A percentile compares a stretch with the other conserved stretches of the same genome.
Evolutionary conservation across 64 coral and sea anemone species (phyloP).

Genomic region (Montipora cactus): DNA sequence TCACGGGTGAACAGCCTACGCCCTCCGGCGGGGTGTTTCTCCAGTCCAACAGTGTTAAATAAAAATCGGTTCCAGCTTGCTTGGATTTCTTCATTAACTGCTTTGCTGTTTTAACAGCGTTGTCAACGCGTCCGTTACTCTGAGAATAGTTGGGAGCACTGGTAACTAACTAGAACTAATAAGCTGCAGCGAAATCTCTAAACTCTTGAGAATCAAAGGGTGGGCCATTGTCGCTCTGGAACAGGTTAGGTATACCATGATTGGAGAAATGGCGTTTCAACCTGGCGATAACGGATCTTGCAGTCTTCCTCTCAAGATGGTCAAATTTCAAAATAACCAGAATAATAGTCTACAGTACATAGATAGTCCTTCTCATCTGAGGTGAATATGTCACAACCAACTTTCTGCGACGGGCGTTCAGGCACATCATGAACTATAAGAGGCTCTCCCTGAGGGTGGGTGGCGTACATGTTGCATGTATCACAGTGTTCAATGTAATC

Average conservation of each 20-base stretch:
- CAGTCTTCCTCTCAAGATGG: slow-evolving; percentile 33
- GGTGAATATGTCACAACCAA: slow-evolving; percentile 53
- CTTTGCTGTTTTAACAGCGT: too few species aligned
- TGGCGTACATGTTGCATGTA: slow-evolving; percentile 17
- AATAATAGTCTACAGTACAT: background rate
- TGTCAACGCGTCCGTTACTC: too few species aligned
- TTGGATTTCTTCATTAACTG: too few species aligned
- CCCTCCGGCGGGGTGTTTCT: too few species aligned
- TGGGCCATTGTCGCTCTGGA: too few species aligned
- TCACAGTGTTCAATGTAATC: slow-evolving; percentile 21
- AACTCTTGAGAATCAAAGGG: too few species aligned
- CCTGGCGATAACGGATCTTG: background rate
- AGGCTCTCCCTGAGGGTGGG: background rate
- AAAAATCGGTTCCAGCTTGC: too few species aligned
- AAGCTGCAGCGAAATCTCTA: background rate
- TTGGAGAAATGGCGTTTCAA: too few species aligned
- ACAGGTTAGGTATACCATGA: too few species aligned
- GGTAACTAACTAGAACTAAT: slow-evolving; percentile 7
- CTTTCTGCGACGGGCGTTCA: slow-evolving; percentile 3
- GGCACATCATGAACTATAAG: slow-evolving; percentile 14
- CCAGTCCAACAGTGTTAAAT: too few species aligned
- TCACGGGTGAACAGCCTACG: too few species aligned
- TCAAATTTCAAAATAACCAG: too few species aligned
- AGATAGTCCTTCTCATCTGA: slow-evolving; percentile 43
- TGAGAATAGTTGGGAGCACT: background rate